phyloP scores from a whole-genome alignment of 2,797 vertebrate genomes.

The Dermochelys coriacea region DNA sequence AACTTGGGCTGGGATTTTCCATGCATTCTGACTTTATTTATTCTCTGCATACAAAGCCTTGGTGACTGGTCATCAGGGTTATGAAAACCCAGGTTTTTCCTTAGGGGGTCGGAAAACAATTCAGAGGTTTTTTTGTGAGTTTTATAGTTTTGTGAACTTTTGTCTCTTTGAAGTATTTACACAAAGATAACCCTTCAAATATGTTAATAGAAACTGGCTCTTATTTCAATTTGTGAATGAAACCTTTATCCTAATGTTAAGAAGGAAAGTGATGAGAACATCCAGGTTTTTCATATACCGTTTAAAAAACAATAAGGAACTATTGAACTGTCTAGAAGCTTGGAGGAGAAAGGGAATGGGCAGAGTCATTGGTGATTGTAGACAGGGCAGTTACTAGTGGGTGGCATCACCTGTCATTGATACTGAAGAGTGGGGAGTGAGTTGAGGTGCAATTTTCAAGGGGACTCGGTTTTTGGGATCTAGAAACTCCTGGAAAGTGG shows the following conservation, averaged over 20 bases:
- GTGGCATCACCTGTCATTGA: neutral
- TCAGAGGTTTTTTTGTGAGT: neutral
- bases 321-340: neutral
- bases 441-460: neutral
- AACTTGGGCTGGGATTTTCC: neutral
- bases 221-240: neutral
- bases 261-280: neutral
- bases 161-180: neutral
- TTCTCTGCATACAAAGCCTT: neutral
- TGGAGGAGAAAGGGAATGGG: neutral
- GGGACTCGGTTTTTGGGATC: neutral
- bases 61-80: neutral
- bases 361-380: neutral
- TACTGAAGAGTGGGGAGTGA: accelerated
- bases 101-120: accelerated
- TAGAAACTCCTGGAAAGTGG: neutral
- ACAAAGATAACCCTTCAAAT: neutral
- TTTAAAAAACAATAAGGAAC: neutral
- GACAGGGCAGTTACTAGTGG: neutral
- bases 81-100: neutral
- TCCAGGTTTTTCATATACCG: neutral
- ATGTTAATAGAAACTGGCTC: neutral
- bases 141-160: neutral
- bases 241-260: neutral
- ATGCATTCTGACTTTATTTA: neutral